phyloP scores from a whole-genome alignment of 2,888 invertebrate species.

The Oeneis ivallda region DNA sequence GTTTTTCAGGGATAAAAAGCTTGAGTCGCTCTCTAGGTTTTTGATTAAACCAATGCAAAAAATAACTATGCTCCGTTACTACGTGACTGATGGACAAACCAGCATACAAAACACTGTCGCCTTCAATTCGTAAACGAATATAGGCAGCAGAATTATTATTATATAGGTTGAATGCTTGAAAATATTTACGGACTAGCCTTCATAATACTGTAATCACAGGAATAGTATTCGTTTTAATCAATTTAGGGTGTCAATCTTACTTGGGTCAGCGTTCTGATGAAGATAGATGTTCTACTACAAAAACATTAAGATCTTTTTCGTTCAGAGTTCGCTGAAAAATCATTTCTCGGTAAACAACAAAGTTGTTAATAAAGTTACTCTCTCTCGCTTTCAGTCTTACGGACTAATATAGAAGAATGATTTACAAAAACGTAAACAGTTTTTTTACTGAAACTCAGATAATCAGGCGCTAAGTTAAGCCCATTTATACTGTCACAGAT shows the following conservation, averaged over 20 bases:
- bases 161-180: no score
- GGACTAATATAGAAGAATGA: not conserved
- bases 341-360: not conserved
- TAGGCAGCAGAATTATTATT: no score
- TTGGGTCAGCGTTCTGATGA: constrained; percentile 4
- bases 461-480: not conserved
- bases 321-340: constrained; percentile 7
- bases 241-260: constrained; percentile 1
- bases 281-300: constrained; percentile 8
- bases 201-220: not conserved
- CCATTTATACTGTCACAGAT: no score
- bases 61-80: no score
- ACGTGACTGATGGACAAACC: no score
- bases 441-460: not conserved
- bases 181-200: not conserved
- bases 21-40: no score
- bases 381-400: not conserved
- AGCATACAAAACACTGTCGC: no score
- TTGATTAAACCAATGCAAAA: no score
- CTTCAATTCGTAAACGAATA: no score
- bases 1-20: no score
- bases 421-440: not conserved
- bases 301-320: constrained; percentile 15
- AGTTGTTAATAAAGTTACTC: not conserved
- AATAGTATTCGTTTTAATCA: constrained; percentile 4